Evolutionary conservation across 2,797 vertebrate species (phyloP).

Genomic region (Meda fulgida): DNA sequence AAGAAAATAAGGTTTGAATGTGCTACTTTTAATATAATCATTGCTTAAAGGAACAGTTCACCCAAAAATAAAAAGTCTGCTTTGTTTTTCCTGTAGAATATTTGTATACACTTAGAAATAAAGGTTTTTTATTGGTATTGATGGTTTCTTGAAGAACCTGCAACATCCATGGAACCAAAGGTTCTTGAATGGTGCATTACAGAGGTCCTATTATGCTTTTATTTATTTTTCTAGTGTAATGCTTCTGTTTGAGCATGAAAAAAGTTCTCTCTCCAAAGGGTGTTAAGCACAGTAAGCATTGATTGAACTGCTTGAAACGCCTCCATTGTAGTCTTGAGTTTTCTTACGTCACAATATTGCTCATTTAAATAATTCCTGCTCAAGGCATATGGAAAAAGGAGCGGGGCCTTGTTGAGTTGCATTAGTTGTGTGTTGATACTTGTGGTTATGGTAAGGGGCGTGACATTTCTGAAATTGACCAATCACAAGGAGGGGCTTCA

Average conservation of each 20-base stretch:
- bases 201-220: background rate
- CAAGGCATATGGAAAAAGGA: background rate
- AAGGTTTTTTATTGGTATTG: background rate
- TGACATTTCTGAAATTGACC: too few relatives aligned
- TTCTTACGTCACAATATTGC: too few relatives aligned
- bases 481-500: too few relatives aligned
- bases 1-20: conserved; percentile 1
- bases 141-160: background rate
- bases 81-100: background rate
- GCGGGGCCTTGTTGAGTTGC: background rate
- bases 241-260: background rate
- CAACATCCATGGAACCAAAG: background rate
- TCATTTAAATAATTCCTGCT: background rate
- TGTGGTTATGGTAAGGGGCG: too few relatives aligned
- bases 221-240: background rate
- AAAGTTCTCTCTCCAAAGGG: background rate
- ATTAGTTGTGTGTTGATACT: background rate
- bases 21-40: background rate
- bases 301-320: background rate
- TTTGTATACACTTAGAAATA: background rate
- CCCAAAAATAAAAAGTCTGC: background rate
- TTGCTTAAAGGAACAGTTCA: background rate
- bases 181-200: background rate
- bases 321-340: background rate
- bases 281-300: too few relatives aligned